Evolutionary conservation across 2,797 vertebrate species (phyloP).

Genomic region (Tauraco hartlaubi): DNA sequence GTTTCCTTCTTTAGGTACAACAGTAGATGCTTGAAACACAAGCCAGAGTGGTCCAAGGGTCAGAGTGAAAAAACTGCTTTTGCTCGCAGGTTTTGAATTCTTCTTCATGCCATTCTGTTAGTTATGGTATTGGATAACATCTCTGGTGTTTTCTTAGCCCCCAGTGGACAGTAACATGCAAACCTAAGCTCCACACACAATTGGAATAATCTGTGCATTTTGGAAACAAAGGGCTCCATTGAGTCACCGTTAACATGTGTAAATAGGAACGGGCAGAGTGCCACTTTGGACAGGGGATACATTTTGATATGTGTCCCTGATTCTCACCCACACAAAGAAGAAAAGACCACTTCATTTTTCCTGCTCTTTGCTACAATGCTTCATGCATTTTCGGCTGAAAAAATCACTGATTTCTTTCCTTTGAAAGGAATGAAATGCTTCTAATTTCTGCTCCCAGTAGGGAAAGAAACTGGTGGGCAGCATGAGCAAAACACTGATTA

Average conservation of each 20-base stretch:
- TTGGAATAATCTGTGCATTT: not conserved
- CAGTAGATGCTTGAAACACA: not conserved
- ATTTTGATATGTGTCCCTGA: not conserved
- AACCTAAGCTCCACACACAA: not conserved
- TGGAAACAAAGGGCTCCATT: not conserved
- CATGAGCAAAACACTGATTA: not conserved
- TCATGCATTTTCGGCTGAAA: not conserved
- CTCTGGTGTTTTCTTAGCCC: conserved; percentile 19
- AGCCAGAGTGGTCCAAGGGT: not conserved
- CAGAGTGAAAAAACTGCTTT: not conserved
- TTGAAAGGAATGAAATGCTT: not conserved
- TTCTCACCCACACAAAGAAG: not conserved
- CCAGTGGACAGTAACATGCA: conserved; percentile 12
- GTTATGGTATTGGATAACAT: not conserved
- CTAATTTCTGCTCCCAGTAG: not conserved
- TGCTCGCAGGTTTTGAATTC: conserved; percentile 15
- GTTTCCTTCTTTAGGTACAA: conserved; percentile 6
- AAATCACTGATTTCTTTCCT: not conserved
- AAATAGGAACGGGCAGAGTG: not conserved
- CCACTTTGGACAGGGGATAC: not conserved
- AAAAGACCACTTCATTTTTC: not conserved
- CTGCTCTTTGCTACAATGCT: not conserved
- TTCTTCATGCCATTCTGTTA: conserved; percentile 23
- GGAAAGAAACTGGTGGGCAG: not conserved
- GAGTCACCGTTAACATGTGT: not conserved